These are phyloP conservation scores for Coracopsis vasa DNA, from an alignment of 2,113 vertebrate genomes.

Conservation along the genomic window DNA sequence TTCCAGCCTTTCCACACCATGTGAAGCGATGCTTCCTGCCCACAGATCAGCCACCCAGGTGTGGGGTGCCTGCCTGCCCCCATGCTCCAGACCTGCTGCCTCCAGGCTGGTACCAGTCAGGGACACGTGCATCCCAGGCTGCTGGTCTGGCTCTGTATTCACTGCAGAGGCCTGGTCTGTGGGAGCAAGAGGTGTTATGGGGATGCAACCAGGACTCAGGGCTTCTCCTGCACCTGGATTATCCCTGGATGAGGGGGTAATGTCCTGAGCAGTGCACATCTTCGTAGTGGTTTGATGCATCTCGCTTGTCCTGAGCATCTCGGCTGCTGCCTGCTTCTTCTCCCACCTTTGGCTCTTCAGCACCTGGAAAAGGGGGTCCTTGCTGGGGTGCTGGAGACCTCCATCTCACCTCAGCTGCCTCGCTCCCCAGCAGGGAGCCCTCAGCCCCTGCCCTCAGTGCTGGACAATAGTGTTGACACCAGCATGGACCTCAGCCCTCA, in stretches of 20 bases:
- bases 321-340: conserved; percentile 35
- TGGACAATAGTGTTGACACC: neutral
- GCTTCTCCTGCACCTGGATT: neutral
- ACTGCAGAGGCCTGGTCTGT: neutral
- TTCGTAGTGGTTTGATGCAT: neutral
- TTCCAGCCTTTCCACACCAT: neutral
- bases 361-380: conserved; percentile 42
- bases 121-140: neutral
- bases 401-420: neutral
- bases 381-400: neutral
- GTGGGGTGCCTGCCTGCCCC: rapidly evolving
- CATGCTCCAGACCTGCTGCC: rapidly evolving
- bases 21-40: neutral
- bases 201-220: neutral
- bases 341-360: conserved; percentile 76
- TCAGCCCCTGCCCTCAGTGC: neutral
- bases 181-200: neutral
- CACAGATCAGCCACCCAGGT: neutral
- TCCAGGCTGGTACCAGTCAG: rapidly evolving
- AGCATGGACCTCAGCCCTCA: neutral
- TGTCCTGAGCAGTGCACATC: neutral
- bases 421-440: neutral
- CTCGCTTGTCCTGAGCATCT: neutral
- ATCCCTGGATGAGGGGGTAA: neutral
- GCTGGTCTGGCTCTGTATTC: neutral